Base-by-base conservation (phyloP, 2,113 vertebrate genomes). In the Tor tambroides region DNA sequence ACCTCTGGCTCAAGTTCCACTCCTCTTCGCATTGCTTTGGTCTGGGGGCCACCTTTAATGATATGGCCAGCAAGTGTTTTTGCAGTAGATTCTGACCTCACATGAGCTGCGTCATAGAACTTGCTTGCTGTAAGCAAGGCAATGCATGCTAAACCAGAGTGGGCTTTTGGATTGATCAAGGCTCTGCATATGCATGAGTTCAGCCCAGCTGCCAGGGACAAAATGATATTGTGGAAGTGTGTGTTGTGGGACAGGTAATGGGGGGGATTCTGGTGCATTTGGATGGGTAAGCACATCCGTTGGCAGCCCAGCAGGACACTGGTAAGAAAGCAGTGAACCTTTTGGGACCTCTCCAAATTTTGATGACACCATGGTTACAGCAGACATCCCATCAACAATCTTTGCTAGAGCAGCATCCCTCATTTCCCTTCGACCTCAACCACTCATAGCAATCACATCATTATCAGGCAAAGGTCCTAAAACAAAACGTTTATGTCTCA, bases 1-100 rank as follows among this genome's bases (percentile, higher is more conserved):
- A 38, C 32, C 69, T 38, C 30, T 72, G 69, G 69, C 69, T 72
- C 69, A 72, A 23, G 69, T 38, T 72, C 69, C 69, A 72, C 8
- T 72, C 32, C 69, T 72, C 30, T 23, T 38, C 17, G 17, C 69
- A 41, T 72, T 72, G 65, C 15, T 32, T 69, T 69, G 1, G 28
- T 69, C 65, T 72, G 69, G 19, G 69, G 19, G 69, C 19, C 69
- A 38, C 30, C 30, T 21, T 35, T 38, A 72, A 72, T 72, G 17
- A 72, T 72, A 5, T 6, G 26, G 10, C 65, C 65, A 32, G 65
- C 7, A 6, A 32, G 65, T 30, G 28, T 30, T 14, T 32, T 32
- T 17, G 65, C 65, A 56, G 54, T 56, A 3, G 54, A 19, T 56
- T 56, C 19, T 19, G 54, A 69, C 28, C 65, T 69, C 9, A 69